Percentiles rank a stretch among this genome's conserved stretches.
These are phyloP conservation scores for Caenorhabditis sulstoni DNA, from an alignment of 2,888 invertebrate genomes.

Conservation along the genomic window DNA sequence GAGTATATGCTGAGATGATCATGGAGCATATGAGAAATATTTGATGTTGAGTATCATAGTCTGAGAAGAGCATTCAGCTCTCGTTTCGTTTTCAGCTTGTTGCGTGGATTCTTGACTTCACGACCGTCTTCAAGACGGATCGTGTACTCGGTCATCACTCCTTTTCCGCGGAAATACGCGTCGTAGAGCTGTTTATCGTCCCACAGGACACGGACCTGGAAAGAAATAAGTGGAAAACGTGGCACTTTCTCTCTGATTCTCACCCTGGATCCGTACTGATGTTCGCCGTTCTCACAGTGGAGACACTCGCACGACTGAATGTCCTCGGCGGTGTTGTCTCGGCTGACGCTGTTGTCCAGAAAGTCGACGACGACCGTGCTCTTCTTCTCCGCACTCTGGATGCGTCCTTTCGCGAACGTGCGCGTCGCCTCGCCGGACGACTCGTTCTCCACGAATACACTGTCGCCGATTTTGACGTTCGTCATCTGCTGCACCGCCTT, in stretches of 20 bases:
- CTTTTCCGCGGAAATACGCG: conserved; percentile 68
- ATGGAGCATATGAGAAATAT: too few species aligned
- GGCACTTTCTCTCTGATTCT: neutral
- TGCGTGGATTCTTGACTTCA: conserved; percentile 21
- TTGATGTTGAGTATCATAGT: neutral
- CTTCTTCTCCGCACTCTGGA: conserved; percentile 20
- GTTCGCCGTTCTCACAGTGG: conserved; percentile 49
- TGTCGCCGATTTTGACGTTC: conserved; percentile 25
- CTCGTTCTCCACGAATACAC: conserved; percentile 31
- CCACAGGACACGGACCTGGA: conserved; percentile 71
- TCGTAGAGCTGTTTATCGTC: conserved; percentile 66
- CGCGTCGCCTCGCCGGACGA: neutral
- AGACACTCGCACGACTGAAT: conserved; percentile 63
- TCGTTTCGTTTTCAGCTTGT: conserved; percentile 34
- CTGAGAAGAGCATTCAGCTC: conserved; percentile 16
- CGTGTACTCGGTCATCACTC: conserved; percentile 27
- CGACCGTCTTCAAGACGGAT: conserved; percentile 28
- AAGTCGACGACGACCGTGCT: conserved; percentile 83
- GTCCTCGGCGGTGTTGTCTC: conserved; percentile 83
- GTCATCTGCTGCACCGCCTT: conserved; percentile 1
- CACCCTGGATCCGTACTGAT: conserved; percentile 60
- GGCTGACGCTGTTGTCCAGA: conserved; percentile 84
- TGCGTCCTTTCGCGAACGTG: conserved; percentile 1
- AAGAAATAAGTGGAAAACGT: neutral
- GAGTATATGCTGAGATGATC: too few species aligned